phyloP scores from a whole-genome alignment of 2,797 vertebrate genomes.

The Betta splendens region DNA sequence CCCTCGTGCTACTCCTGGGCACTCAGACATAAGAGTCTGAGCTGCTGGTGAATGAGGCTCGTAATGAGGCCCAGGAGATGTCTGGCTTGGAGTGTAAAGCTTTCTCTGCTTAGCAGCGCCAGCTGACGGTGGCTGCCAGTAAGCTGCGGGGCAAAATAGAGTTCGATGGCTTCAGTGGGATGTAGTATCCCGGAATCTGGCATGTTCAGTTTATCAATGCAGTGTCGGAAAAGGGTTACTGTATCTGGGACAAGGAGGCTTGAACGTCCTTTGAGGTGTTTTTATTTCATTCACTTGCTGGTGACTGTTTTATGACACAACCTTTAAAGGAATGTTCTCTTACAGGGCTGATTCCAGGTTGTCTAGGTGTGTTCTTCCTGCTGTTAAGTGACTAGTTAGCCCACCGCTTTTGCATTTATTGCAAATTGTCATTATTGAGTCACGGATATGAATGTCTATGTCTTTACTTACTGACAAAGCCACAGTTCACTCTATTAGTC shows the following conservation, averaged over 20 bases:
- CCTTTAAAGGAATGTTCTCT: no score
- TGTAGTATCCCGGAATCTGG: conserved; percentile 16
- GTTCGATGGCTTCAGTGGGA: conserved; percentile 22
- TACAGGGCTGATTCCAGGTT: no score
- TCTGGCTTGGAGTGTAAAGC: conserved; percentile 35
- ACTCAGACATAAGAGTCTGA: conserved; percentile 57
- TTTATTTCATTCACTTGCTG: not conserved
- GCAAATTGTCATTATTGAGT: no score
- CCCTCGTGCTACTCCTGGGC: conserved; percentile 50
- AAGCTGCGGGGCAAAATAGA: conserved; percentile 36
- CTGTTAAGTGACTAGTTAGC: no score
- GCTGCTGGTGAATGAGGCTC: conserved; percentile 52
- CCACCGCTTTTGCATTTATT: no score
- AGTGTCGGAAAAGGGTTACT: conserved; percentile 20
- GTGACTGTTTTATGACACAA: no score
- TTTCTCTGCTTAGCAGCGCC: conserved; percentile 45
- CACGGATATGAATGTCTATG: conserved; percentile 31
- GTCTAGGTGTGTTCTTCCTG: no score
- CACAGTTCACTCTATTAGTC: conserved; percentile 34
- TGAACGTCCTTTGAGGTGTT: conserved; percentile 34
- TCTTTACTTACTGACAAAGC: not conserved
- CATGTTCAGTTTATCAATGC: conserved; percentile 18
- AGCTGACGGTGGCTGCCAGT: conserved; percentile 52
- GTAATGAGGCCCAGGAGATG: conserved; percentile 65
- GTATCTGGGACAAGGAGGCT: conserved; percentile 31